Percentiles rank a stretch among this genome's conserved stretches.
phyloP scores from a whole-genome alignment of 2,888 invertebrate genomes.

The Creontiades dilutus region DNA sequence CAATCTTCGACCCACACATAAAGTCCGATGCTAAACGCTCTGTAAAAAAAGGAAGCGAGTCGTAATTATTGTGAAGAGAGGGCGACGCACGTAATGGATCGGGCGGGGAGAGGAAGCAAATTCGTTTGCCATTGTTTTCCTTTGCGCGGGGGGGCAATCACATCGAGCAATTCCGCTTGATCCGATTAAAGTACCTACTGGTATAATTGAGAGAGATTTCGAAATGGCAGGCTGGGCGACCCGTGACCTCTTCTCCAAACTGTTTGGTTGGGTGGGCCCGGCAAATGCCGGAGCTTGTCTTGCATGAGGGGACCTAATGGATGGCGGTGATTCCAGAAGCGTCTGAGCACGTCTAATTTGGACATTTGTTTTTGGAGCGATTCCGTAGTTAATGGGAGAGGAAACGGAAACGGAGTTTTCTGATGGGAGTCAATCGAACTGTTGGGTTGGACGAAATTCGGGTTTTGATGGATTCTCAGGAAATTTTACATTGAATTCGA shows the following conservation, averaged over 20 bases:
- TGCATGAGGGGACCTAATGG: slow-evolving; percentile 8
- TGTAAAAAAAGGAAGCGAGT: slow-evolving; percentile 1
- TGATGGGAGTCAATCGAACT: no score
- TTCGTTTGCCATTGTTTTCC: slow-evolving; percentile 28
- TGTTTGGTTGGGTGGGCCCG: slow-evolving; percentile 17
- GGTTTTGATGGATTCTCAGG: no score
- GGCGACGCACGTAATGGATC: slow-evolving; percentile 16
- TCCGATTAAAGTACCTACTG: neutral
- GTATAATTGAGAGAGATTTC: slow-evolving; percentile 30
- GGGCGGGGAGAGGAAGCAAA: slow-evolving; percentile 21
- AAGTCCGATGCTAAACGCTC: slow-evolving; percentile 28
- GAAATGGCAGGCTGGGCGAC: slow-evolving; percentile 21
- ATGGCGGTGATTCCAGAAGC: neutral
- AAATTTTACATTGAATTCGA: no score
- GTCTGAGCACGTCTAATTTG: slow-evolving; percentile 11
- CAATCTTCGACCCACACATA: slow-evolving; percentile 36
- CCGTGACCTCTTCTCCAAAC: slow-evolving; percentile 8
- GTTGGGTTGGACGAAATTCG: no score
- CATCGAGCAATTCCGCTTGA: slow-evolving; percentile 2
- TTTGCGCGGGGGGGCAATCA: slow-evolving; percentile 12
- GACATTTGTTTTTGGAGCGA: no score
- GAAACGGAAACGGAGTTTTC: no score
- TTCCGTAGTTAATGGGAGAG: no score
- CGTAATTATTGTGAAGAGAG: slow-evolving; percentile 13
- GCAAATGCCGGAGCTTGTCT: slow-evolving; percentile 6